phyloP scores from a whole-genome alignment of 2,888 invertebrate genomes.

The Mamestra brassicae region DNA sequence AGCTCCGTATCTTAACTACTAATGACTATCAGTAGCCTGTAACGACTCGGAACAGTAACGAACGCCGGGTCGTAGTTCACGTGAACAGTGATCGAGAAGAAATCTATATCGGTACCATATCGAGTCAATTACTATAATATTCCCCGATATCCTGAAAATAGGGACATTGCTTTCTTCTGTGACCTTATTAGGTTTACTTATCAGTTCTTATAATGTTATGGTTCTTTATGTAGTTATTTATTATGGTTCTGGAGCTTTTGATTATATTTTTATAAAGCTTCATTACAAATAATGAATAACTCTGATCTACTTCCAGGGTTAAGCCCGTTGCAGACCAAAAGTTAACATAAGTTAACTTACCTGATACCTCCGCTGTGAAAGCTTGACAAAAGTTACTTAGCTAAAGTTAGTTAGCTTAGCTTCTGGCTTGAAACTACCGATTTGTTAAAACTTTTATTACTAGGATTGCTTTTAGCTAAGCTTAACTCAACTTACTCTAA shows the following conservation, averaged over 20 bases:
- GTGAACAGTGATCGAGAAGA: slow-evolving; percentile 35
- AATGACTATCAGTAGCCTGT: slow-evolving; percentile 45
- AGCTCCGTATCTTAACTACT: slow-evolving; percentile 42
- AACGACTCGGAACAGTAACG: slow-evolving; percentile 36
- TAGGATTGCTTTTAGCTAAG: not conserved
- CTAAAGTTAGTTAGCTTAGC: too few relatives aligned
- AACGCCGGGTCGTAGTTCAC: slow-evolving; percentile 53
- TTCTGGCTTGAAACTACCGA: too few relatives aligned
- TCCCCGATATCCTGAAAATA: slow-evolving; percentile 26
- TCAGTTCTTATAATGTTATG: slow-evolving; percentile 10
- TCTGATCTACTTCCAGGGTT: not conserved
- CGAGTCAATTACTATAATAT: slow-evolving; percentile 1
- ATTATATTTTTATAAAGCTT: not conserved
- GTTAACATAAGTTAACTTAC: not conserved
- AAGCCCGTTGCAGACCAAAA: not conserved
- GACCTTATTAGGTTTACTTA: slow-evolving; percentile 41
- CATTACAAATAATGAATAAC: not conserved
- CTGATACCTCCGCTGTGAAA: not conserved
- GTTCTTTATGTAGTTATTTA: not conserved
- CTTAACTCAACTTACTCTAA: not conserved
- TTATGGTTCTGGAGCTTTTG: not conserved
- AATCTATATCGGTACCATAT: slow-evolving; percentile 47
- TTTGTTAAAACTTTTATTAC: not conserved
- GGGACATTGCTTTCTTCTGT: slow-evolving; percentile 12
- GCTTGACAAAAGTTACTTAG: not conserved